Base-by-base conservation (phyloP, 2,113 vertebrate species). In the Pteropus alecto region DNA sequence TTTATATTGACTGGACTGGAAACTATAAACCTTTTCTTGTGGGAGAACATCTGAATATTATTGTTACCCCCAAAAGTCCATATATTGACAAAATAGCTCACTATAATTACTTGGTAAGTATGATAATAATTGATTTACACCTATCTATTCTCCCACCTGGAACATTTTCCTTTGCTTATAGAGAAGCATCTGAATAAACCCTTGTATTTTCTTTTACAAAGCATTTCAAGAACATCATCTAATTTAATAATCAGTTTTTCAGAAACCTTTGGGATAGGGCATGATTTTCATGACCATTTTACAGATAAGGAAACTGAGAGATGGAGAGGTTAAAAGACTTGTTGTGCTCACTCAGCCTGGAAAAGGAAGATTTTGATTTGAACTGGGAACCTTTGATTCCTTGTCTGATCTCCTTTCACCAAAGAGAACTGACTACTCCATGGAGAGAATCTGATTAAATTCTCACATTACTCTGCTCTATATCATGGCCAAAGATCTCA, bases 71-170 rank as follows among this genome's bases (percentile, higher is more conserved):
- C 10, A 95, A 58, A 16, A 99, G 98, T 41, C 99, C 79, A 0
- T 98, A 98, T 82, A 98, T 98, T 95, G 79, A 99, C 74, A 98
- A 98, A 79, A 97, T 99, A 97, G 91, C 95, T n/a, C 96, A 98
- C 63, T 99, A 99, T 97, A 99, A 99, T 98, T 99, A 99, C 97
- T 98, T 99, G 99, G 99, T 99, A 98, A 98, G 98, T 90, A 70
- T 15, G 65, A 26, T 38, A 92, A 83, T 56, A 24, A 56, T 7
- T 61, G 33, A 67, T 35, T 81, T 70, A 65, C 7, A 58, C 26
- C 60, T 46, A 6, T 54, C 46, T 63, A 10, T 48, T 41, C 4
- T 13, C 41, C 46, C 0, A 61, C 21, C 33, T 85, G 22, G 35
- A 58, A 51, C 11, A 73, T 63, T 77, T 54, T 81, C 19, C 26